A percentile compares a stretch with the other conserved stretches of the same genome.
Evolutionary conservation across 2,113 vertebrate genomes (phyloP).

Genomic region (Ctenomys sociabilis): DNA sequence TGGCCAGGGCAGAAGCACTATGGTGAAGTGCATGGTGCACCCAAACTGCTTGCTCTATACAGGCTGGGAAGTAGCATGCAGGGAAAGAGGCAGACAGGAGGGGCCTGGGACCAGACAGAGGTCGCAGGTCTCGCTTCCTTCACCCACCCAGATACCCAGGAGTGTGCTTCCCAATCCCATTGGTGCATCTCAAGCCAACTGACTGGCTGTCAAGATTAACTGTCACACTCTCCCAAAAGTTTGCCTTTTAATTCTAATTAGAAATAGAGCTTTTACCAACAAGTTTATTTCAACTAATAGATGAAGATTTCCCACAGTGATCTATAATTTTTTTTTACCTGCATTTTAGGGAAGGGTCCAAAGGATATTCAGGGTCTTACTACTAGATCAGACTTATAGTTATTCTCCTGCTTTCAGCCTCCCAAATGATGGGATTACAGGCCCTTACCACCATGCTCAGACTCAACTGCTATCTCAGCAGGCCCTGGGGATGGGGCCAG

Average conservation of each 20-base stretch:
- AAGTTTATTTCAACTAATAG: no score
- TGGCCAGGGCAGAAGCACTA: background rate
- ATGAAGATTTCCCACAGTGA: background rate
- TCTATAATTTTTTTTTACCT: background rate
- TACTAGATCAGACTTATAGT: no score
- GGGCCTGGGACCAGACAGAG: background rate
- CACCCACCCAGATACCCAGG: background rate
- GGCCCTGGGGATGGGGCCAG: no score
- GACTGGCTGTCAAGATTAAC: background rate
- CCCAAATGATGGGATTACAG: no score
- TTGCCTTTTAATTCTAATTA: background rate
- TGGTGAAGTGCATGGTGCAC: background rate
- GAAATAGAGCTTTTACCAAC: background rate
- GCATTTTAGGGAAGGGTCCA: no score
- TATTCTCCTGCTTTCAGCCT: no score
- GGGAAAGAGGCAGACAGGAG: background rate
- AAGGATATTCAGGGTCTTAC: no score
- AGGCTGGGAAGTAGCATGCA: background rate
- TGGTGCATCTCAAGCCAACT: background rate
- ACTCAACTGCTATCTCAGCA: no score
- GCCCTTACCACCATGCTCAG: no score
- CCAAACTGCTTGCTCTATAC: background rate
- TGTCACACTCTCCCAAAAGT: background rate
- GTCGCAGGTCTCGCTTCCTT: background rate
- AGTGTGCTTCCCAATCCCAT: background rate